Conservation (phyloP, 2,113 vertebrate genomes). For the Etheostoma spectabile region DNA sequence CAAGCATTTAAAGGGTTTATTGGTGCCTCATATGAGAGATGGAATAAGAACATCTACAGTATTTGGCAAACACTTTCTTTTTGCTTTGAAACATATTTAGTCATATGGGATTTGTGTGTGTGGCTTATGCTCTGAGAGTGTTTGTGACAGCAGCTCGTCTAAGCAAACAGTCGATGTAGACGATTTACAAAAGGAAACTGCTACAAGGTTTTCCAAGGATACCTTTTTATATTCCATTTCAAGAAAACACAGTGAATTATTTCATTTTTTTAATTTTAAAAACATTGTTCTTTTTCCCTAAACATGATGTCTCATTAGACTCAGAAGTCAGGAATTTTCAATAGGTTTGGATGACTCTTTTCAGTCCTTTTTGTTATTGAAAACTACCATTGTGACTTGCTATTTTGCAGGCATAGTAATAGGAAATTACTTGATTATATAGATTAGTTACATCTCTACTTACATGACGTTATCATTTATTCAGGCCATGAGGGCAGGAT, state of each 20-base stretch:
- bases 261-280: background rate
- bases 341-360: background rate
- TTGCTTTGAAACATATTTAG: slow-evolving; percentile 45
- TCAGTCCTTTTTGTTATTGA: background rate
- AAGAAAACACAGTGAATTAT: background rate
- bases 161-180: background rate
- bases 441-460: background rate
- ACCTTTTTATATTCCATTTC: slow-evolving; percentile 22
- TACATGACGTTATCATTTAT: background rate
- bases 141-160: slow-evolving; percentile 36
- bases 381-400: background rate
- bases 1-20: slow-evolving; percentile 36
- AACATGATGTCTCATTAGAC: background rate
- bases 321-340: background rate
- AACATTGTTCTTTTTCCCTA: background rate
- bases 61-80: slow-evolving; percentile 24
- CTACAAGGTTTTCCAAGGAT: background rate
- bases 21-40: slow-evolving; percentile 21
- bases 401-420: background rate
- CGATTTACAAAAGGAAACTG: slow-evolving; percentile 13
- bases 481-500: background rate
- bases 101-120: slow-evolving; percentile 41
- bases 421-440: background rate
- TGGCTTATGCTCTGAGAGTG: slow-evolving; percentile 19
- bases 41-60: background rate